Evolutionary conservation across 2,113 vertebrate species (phyloP), one percentile per base, ranked within the genome.

Genomic region (Gyps fulvus): DNA sequence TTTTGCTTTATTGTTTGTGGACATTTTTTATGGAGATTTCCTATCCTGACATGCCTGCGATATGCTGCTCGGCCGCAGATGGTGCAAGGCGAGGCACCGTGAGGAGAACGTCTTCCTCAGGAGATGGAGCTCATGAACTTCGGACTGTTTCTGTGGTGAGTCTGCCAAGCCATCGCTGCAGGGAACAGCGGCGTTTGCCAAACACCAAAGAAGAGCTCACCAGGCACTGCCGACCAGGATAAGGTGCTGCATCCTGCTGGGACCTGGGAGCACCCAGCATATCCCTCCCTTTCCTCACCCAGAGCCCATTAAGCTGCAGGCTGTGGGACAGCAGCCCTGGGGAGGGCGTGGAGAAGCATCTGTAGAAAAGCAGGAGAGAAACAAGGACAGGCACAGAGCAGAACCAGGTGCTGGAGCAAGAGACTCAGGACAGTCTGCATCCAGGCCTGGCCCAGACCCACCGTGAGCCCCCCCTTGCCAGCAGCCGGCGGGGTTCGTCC

Each of bases 1-100:
- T 71, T 38, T 90, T 73, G 45, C 54, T 76, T 49, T 61, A 6
- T 58, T 87, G 97, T 93, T 93, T 62, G 86, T 95, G 72, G 67
- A 91, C 79, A 5, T 38, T 65, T 96, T 86, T 93, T 13, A 70
- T 82, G 83, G 82, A 86, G 78, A 57, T 95, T 72, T 76, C 96
- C 58, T 77, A 2, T 93, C 47, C 59, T 54, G 83, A 50, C 79
- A 74, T 10, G 10, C 43, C 69, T 62, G 36, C 3, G 8, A 36
- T 52, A 14, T 8, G 6, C 85, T 63, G 61, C 67, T 50, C n/a
- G 80, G 74, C 74, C 19, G 10, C 42, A 11, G 6, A 2, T 3
- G 7, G 16, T 58, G 54, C 38, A 12, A 34, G n/a, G 61, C 38
- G 23, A 19, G 21, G 58, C 3, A 2, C 55, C 0, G 0, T 2